A percentile compares a stretch with the other conserved stretches of the same genome.
Evolutionary conservation across 2,888 invertebrate species (phyloP).

Genomic region (Ypsolopha scabrella): DNA sequence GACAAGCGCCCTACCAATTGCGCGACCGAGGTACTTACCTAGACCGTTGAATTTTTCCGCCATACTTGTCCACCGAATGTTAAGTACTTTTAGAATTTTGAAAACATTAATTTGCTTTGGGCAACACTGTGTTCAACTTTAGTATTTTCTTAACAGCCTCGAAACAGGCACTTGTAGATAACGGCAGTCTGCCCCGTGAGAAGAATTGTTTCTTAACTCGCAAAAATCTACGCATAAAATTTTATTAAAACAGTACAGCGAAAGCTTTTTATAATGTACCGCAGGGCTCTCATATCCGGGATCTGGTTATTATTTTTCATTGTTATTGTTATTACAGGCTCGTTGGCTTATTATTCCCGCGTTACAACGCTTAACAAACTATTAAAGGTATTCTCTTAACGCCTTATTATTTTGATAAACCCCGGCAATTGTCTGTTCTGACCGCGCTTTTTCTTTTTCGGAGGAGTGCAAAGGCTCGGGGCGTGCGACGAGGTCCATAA

Average conservation of each 20-base stretch:
- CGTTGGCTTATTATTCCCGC: slow-evolving; percentile 42
- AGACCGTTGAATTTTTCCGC: too few relatives aligned
- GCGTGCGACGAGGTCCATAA: slow-evolving; percentile 7
- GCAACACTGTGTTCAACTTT: too few relatives aligned
- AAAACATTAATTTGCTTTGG: too few relatives aligned
- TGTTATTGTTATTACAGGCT: slow-evolving; percentile 52
- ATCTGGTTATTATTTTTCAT: slow-evolving; percentile 55
- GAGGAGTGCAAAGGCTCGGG: slow-evolving; percentile 12
- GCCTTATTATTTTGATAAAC: slow-evolving; percentile 52
- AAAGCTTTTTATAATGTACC: slow-evolving; percentile 1
- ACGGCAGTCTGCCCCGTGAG: not conserved
- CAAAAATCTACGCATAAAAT: slow-evolving; percentile 7
- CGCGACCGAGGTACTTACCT: too few relatives aligned
- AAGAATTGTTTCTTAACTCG: not conserved
- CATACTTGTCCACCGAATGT: too few relatives aligned
- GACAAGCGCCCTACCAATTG: too few relatives aligned
- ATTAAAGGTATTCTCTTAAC: slow-evolving; percentile 51
- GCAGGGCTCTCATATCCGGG: slow-evolving; percentile 4
- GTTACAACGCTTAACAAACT: slow-evolving; percentile 62
- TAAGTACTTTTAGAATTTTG: too few relatives aligned
- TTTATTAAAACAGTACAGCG: slow-evolving; percentile 5
- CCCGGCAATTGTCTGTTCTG: slow-evolving; percentile 26
- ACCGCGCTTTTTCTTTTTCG: slow-evolving; percentile 11
- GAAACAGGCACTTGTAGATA: not conserved
- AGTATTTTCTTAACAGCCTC: too few relatives aligned